Evolutionary conservation across 2,797 vertebrate genomes (phyloP).

Genomic region (Enteromius trimaculatus): DNA sequence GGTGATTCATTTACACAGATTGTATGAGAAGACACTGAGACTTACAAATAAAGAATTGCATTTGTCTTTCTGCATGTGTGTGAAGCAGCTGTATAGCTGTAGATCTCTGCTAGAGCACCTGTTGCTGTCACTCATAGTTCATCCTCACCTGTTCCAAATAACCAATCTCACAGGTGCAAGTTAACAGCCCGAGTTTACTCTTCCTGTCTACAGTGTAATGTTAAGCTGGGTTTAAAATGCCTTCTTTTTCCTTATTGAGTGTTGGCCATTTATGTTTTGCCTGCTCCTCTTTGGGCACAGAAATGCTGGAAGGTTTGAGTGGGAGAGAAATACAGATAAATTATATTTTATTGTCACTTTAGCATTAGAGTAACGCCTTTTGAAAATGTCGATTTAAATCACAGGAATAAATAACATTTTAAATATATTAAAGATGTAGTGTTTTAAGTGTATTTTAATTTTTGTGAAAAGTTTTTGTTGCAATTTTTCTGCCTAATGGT

Average conservation of each 20-base stretch:
- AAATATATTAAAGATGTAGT: neutral
- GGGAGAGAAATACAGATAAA: neutral
- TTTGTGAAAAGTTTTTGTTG: neutral
- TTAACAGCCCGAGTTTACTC: neutral
- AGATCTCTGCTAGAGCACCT: constrained; percentile 22
- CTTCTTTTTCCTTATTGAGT: neutral
- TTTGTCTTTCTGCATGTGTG: neutral
- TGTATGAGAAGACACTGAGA: neutral
- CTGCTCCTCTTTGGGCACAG: neutral
- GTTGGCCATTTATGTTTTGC: neutral
- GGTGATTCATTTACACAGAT: neutral
- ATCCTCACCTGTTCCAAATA: constrained; percentile 21
- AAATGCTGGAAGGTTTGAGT: neutral
- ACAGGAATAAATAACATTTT: neutral
- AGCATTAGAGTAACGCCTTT: neutral
- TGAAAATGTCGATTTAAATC: neutral
- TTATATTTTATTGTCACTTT: neutral
- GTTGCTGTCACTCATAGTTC: constrained; percentile 17
- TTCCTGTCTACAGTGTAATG: neutral
- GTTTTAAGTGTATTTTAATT: neutral
- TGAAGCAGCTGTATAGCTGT: constrained; percentile 2
- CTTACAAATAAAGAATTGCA: neutral
- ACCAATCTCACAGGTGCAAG: constrained; percentile 32
- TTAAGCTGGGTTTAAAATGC: neutral
- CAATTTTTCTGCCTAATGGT: neutral